A percentile compares a stretch with the other conserved stretches of the same genome.
Conservation (phyloP, 2,113 vertebrate genomes). For the Poeciliopsis prolifica region DNA sequence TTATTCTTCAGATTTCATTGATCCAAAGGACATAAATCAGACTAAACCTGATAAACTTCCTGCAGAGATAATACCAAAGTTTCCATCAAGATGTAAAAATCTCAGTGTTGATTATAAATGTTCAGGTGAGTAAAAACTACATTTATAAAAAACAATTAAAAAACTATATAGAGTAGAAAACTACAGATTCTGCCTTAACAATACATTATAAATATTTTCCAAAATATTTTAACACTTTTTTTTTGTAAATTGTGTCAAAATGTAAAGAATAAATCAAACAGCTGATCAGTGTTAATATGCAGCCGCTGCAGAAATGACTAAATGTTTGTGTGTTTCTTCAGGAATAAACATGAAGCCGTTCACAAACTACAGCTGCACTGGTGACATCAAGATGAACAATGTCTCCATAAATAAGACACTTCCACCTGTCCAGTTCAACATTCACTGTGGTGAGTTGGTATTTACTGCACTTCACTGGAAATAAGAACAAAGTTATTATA, state of each 20-base stretch:
- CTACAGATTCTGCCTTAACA: background rate
- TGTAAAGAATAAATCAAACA: no score
- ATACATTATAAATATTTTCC: background rate
- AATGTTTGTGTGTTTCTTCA: slow-evolving; percentile 30
- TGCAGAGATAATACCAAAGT: background rate
- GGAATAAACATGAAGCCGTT: background rate
- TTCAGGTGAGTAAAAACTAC: slow-evolving; percentile 30
- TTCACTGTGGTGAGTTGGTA: slow-evolving; percentile 50
- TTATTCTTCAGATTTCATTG: no score
- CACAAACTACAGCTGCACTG: slow-evolving; percentile 33
- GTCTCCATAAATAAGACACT: fast-evolving
- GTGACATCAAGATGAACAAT: background rate
- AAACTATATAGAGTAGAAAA: background rate
- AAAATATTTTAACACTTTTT: background rate
- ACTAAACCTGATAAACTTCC: background rate
- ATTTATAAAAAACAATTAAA: background rate
- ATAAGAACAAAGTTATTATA: background rate
- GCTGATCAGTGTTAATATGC: background rate
- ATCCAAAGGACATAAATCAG: background rate
- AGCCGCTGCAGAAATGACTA: background rate
- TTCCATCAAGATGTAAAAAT: background rate
- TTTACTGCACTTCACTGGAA: slow-evolving; percentile 4
- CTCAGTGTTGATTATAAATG: slow-evolving; percentile 13
- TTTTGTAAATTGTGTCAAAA: background rate
- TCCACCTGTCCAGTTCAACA: fast-evolving